Evolutionary conservation across 2,113 vertebrate genomes (phyloP), one percentile per base, ranked within the genome.

Genomic region (Peromyscus leucopus): DNA sequence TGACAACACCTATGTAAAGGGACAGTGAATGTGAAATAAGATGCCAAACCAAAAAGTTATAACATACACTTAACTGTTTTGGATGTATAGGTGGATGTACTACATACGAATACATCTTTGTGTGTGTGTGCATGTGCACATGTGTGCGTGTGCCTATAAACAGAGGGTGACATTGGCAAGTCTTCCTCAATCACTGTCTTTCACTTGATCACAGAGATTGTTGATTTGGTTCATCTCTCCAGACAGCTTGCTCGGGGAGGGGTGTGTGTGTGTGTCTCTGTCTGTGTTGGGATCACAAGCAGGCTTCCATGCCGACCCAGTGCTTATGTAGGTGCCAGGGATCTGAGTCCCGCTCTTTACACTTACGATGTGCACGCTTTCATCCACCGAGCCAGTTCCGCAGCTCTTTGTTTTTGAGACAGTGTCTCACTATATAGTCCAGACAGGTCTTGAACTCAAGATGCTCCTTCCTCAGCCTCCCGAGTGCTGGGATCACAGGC

Each of bases 361-460:
- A 86, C 28, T 33, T 69, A 28, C 21, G 39, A 46, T 21, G 10
- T 33, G 17, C 9, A 67, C 10, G 4, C 42, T 51, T 57, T 22
- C 1, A 0, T 69, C 51, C 28, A 13, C 28, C 2, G 2, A 69
- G 1, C 17, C 6, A 15, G 12, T 10, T 51, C 10, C 7, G 19
- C 42, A 13, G 15, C 59, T 46, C 26, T 31, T 55, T 51, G 55
- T 39, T 78, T 76, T 78, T 78, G 72, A 89, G 63, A 71, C 3
- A 31, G 31, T 42, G 39, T 48, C 48, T 94, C 36, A 61, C 63
- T 59, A 48, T 59, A 7, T 48, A 71, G 28, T 65, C 51, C 51
- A 88, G 61, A 63, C 61, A n/a, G 22, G 72, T 55, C 57, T 90
- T 10, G 9, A 78, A 55, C 36, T 36, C 74, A 51, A 13, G 22